Conservation (phyloP, 2,113 vertebrate genomes). For the Cyanoramphus novaezelandiae region DNA sequence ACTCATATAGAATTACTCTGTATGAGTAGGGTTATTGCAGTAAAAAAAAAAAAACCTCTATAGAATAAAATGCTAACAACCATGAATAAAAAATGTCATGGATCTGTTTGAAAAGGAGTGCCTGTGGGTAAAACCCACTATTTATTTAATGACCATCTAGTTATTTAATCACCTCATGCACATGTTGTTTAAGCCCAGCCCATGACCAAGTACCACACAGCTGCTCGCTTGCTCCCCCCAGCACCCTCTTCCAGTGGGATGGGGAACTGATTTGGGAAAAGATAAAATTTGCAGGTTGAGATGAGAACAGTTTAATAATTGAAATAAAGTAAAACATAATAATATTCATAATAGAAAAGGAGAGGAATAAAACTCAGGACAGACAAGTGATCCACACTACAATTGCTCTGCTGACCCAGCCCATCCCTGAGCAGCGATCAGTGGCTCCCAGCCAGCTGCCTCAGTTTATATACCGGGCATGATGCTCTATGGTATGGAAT, state of each 20-base stretch:
- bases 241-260: background rate
- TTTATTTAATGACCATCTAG: background rate
- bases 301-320: background rate
- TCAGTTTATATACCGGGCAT: background rate
- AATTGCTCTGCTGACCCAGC: background rate
- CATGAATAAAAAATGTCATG: background rate
- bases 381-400: background rate
- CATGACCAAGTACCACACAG: background rate
- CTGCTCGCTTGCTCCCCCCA: background rate
- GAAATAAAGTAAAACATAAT: background rate
- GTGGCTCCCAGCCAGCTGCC: background rate
- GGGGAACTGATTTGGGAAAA: background rate
- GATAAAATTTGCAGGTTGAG: background rate
- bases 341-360: background rate
- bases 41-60: background rate
- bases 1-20: background rate
- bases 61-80: background rate
- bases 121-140: background rate
- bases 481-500: background rate
- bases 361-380: background rate
- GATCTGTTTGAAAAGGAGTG: background rate
- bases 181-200: background rate
- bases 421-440: background rate
- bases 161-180: background rate
- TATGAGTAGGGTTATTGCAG: background rate